Percentiles rank a stretch among this genome's conserved stretches.
Evolutionary conservation across 2,113 vertebrate genomes (phyloP).

Genomic region (Mirounga angustirostris): DNA sequence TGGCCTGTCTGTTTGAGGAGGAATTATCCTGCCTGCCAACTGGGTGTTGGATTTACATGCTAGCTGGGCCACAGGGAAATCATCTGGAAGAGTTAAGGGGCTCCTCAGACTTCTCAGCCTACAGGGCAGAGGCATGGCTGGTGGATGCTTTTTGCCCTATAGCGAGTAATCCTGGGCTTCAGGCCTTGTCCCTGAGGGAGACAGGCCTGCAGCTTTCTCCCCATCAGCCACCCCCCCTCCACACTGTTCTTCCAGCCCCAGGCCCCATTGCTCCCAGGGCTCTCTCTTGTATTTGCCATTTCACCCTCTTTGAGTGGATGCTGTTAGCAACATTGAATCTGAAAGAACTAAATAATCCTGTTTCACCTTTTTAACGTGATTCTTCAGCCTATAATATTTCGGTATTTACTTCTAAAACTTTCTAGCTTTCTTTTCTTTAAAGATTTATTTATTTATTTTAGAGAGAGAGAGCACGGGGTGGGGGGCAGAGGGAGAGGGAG

Average conservation of each 20-base stretch:
- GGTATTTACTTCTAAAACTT: neutral
- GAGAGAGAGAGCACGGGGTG: neutral
- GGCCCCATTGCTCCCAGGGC: too few relatives aligned
- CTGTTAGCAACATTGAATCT: neutral
- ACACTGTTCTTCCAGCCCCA: neutral
- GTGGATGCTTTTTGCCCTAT: neutral
- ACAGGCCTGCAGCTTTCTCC: neutral
- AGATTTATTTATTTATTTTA: neutral
- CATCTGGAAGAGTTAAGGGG: neutral
- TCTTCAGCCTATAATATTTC: neutral
- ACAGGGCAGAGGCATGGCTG: fast-evolving
- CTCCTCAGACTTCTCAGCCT: neutral
- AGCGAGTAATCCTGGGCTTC: neutral
- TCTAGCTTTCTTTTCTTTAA: neutral
- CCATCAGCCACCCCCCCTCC: neutral
- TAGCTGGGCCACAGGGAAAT: neutral
- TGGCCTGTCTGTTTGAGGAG: constrained; percentile 29
- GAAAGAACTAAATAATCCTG: neutral
- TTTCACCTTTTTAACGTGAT: neutral
- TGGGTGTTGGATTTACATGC: neutral
- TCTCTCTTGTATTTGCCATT: neutral
- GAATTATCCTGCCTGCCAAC: neutral
- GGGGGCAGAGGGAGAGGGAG: neutral
- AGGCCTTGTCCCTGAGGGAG: neutral
- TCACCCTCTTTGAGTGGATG: neutral